A percentile compares a stretch with the other conserved stretches of the same genome.
These are phyloP conservation scores for Arothron firmamentum DNA, from an alignment of 2,113 vertebrate genomes.

Conservation along the genomic window DNA sequence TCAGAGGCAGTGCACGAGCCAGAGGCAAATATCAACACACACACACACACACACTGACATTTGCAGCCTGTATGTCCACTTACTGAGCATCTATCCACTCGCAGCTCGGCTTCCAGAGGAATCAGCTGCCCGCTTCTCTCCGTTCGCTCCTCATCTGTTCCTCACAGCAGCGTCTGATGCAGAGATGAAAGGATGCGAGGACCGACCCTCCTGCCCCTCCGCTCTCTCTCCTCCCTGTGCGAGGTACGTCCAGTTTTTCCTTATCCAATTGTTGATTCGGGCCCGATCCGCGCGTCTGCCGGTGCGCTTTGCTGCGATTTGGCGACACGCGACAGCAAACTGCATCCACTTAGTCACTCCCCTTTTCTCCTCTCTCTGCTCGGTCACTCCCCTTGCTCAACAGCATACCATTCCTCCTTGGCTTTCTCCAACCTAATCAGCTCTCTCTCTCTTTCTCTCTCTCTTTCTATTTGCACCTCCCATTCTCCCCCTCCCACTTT, in stretches of 20 bases:
- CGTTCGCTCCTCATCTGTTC: slow-evolving; percentile 34
- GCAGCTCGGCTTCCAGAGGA: slow-evolving; percentile 32
- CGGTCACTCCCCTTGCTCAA: slow-evolving; percentile 66
- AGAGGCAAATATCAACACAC: slow-evolving; percentile 21
- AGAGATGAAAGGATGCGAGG: not conserved
- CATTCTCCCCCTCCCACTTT: slow-evolving; percentile 46
- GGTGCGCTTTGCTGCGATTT: slow-evolving; percentile 67
- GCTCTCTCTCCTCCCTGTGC: slow-evolving; percentile 10
- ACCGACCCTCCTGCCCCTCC: slow-evolving; percentile 1
- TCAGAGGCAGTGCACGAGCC: slow-evolving; percentile 39
- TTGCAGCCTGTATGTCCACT: slow-evolving; percentile 46
- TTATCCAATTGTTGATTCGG: slow-evolving; percentile 65
- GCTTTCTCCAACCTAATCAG: slow-evolving; percentile 76
- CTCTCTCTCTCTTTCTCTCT: slow-evolving; percentile 34
- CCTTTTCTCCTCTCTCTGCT: slow-evolving; percentile 47
- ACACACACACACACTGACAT: slow-evolving; percentile 25
- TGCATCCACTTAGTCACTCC: slow-evolving; percentile 75
- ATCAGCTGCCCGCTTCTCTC: not conserved
- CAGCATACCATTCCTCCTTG: slow-evolving; percentile 70
- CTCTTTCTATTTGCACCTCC: slow-evolving; percentile 13
- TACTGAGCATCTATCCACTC: slow-evolving; percentile 51
- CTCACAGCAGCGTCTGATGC: slow-evolving; percentile 2
- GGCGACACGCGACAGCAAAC: slow-evolving; percentile 63
- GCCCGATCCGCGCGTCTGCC: slow-evolving; percentile 48
- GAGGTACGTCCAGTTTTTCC: slow-evolving; percentile 42